Conservation (phyloP, 23 tunicate genomes). For the Trididemnum nubilum region DNA sequence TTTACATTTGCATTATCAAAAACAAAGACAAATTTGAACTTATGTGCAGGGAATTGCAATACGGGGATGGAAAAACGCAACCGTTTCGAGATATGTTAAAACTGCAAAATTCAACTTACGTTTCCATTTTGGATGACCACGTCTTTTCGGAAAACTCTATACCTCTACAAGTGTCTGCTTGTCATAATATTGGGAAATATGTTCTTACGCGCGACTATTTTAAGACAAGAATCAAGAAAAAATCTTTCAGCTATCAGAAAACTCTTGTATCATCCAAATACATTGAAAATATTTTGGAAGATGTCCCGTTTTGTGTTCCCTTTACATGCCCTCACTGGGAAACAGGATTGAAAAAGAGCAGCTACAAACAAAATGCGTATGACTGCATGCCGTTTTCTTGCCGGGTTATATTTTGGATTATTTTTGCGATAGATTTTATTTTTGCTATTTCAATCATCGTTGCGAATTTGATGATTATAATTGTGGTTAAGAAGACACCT, state of each 20-base stretch:
- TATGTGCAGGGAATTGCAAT: background rate
- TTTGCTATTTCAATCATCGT: background rate
- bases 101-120: background rate
- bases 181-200: background rate
- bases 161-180: background rate
- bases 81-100: background rate
- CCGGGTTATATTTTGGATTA: background rate
- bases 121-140: background rate
- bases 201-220: background rate
- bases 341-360: background rate
- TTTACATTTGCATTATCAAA: background rate
- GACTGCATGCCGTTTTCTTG: constrained; percentile 27
- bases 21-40: background rate
- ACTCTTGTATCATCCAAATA: background rate
- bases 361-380: background rate
- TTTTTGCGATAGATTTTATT: background rate
- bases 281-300: constrained; percentile 14
- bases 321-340: constrained; percentile 27
- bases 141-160: background rate
- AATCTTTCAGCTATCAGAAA: background rate
- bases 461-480: constrained; percentile 10
- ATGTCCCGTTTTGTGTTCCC: constrained; percentile 22
- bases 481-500: constrained; percentile 16
- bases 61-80: background rate
- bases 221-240: background rate